Percentiles rank a stretch among this genome's conserved stretches.
Conservation (phyloP, 2,113 vertebrate genomes). For the Gadus macrocephalus region DNA sequence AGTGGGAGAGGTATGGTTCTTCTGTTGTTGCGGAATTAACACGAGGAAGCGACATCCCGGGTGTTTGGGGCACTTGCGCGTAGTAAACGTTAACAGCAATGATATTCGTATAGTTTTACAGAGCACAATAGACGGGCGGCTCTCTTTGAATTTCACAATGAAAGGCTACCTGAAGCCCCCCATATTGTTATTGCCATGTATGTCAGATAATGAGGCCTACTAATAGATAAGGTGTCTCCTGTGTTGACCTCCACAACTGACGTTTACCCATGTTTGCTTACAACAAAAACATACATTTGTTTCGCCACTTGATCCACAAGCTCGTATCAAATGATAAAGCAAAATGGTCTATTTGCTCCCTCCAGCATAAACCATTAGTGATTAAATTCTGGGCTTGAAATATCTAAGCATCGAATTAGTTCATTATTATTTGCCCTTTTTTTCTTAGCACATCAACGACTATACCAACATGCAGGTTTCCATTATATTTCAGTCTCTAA, state of each 20-base stretch:
- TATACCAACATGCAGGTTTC: too few species aligned
- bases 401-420: too few species aligned
- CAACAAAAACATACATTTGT: not conserved
- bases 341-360: too few species aligned
- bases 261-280: not conserved
- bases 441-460: too few species aligned
- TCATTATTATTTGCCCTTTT: too few species aligned
- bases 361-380: too few species aligned
- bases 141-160: not conserved
- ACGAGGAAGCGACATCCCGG: constrained; percentile 52
- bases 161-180: not conserved
- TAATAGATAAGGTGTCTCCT: not conserved
- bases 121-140: not conserved
- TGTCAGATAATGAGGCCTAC: not conserved
- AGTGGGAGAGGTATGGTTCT: constrained; percentile 52
- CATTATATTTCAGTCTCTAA: too few species aligned
- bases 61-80: constrained; percentile 38
- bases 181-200: not conserved
- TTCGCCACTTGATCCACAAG: not conserved
- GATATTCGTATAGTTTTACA: too few species aligned
- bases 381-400: too few species aligned
- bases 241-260: not conserved
- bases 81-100: constrained; percentile 12
- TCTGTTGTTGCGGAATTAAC: constrained; percentile 61
- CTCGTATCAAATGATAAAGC: not conserved